Base-by-base conservation (phyloP, 2,797 vertebrate species). In the Scomberomorus guttatus region DNA sequence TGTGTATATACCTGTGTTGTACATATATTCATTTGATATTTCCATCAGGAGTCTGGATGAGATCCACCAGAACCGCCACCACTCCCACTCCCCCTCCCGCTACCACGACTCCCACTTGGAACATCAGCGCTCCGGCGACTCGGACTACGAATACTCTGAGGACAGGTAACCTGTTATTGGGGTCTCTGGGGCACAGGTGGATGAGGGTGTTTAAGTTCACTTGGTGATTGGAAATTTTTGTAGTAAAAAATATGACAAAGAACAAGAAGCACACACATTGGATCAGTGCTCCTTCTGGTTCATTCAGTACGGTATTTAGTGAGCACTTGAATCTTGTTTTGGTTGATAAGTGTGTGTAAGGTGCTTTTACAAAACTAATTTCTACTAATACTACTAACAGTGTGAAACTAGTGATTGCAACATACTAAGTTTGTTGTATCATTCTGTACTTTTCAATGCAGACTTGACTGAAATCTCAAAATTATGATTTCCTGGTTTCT, bases 61-160 rank as follows among this genome's bases (percentile, higher is more conserved):
- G 97, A 99, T 99, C 94, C 98, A 97, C 95, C 97, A 98, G 90
- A 98, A 96, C 81, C 96, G 96, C 90, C 91, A 97, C 75, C 96
- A 96, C 84, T 97, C 97, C 90, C 96, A 95, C 84, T 99, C 97
- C 86, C 97, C 97, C 72, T 97, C 96, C 81, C 96, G 93, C 91
- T 97, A 98, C 96, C 97, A 97, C 59, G 97, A 98, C 94, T 91
- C 96, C 94, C 95, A 96, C 70, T 86, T 94, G 89, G 97, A 97
- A 89, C 96, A 94, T 90, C 97, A 94, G 25, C 93, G 96, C 91
- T 96, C 97, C 59, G 97, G 96, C 85, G 97, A 98, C 77, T 95
- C 95, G 52, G 98, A 99, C 94, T 97, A 96, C 83, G 97, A 98
- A 92, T 98, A 98, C 91, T 98, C 97, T 75, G 98, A 99, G 95